A percentile compares a stretch with the other conserved stretches of the same genome.
phyloP scores from a whole-genome alignment of 2,888 invertebrate species.

The Nomada ferruginata region DNA sequence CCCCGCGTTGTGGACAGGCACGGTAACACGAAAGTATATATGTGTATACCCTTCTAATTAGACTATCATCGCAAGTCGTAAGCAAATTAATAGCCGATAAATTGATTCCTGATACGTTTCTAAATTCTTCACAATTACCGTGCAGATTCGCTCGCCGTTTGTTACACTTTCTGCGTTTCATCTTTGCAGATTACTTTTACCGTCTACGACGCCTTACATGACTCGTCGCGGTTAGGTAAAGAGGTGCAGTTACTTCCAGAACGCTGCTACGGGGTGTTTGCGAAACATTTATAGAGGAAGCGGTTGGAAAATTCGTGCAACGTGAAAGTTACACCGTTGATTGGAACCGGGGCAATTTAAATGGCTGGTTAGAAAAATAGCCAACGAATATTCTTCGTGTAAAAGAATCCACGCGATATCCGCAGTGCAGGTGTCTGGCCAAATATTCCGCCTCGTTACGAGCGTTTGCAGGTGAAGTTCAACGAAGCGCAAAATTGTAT shows the following conservation, averaged over 20 bases:
- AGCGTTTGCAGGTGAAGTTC: conserved; percentile 71
- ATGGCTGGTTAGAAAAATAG: not conserved
- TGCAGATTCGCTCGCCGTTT: not conserved
- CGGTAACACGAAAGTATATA: conserved; percentile 30
- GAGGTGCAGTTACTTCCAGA: no score
- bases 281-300: no score
- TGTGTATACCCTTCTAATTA: conserved; percentile 44
- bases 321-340: not conserved
- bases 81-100: not conserved
- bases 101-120: not conserved
- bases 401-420: conserved; percentile 20
- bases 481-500: conserved; percentile 76
- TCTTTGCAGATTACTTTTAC: not conserved
- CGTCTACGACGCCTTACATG: not conserved
- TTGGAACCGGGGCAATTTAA: not conserved
- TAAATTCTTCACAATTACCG: not conserved
- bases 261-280: no score
- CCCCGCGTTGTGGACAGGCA: conserved; percentile 56
- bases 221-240: not conserved
- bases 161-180: not conserved
- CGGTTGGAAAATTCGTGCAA: not conserved
- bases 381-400: conserved; percentile 7
- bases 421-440: conserved; percentile 47
- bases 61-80: conserved; percentile 8
- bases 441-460: conserved; percentile 45